Conservation (phyloP, 1,140 invertebrate genomes). For the Drosophila suzukii region DNA sequence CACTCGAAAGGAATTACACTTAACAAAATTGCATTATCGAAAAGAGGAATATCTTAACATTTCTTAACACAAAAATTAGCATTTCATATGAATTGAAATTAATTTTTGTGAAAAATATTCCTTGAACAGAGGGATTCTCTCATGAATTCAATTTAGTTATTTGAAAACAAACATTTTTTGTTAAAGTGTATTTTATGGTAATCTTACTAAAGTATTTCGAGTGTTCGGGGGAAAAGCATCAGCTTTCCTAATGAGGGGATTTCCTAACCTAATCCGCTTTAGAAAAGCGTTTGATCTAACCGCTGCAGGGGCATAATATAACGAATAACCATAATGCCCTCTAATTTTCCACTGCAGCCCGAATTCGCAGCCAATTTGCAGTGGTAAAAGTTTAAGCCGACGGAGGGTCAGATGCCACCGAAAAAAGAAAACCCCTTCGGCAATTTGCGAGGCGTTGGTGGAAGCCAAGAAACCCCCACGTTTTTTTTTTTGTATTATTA, state of each 20-base stretch:
- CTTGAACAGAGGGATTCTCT: too few relatives aligned
- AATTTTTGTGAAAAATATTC: neutral
- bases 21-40: neutral
- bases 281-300: constrained; percentile 10
- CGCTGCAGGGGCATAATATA: constrained; percentile 1
- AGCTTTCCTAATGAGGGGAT: neutral
- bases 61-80: too few relatives aligned
- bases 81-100: too few relatives aligned
- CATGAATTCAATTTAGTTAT: too few relatives aligned
- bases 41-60: neutral
- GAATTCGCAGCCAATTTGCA: constrained; percentile 41
- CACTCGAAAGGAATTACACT: neutral
- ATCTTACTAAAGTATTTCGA: neutral
- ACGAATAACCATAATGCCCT: constrained; percentile 34
- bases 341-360: constrained; percentile 55
- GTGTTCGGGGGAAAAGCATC: neutral
- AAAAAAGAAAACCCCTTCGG: neutral
- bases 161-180: too few relatives aligned
- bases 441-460: constrained; percentile 46
- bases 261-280: constrained; percentile 8
- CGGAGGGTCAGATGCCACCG: neutral
- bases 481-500: neutral
- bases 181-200: neutral
- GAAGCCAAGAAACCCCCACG: constrained; percentile 14
- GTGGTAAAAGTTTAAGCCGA: constrained; percentile 1